Evolutionary conservation across 2,797 vertebrate genomes (phyloP).

Genomic region (Alosa sapidissima): DNA sequence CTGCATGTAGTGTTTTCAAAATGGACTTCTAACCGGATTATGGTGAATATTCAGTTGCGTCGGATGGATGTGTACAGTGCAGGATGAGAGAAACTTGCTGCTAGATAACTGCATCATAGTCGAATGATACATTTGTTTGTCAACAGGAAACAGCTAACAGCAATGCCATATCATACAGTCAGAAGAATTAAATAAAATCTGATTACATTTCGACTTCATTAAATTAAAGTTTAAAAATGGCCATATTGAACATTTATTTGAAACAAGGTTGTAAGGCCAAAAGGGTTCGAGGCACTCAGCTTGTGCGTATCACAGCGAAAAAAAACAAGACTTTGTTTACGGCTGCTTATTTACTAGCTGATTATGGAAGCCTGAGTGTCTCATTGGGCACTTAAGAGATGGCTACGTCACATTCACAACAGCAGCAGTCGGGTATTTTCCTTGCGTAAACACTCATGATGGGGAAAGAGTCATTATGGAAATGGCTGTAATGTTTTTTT

Average conservation of each 20-base stretch:
- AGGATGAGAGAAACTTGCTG: conserved; percentile 4
- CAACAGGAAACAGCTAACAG: conserved; percentile 8
- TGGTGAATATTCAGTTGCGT: background rate
- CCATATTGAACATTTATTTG: background rate
- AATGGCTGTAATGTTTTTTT: too few relatives aligned
- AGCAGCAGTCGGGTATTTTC: background rate
- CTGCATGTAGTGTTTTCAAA: conserved; percentile 10
- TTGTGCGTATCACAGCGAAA: background rate
- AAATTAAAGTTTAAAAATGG: background rate
- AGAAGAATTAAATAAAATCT: background rate
- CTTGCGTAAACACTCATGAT: background rate
- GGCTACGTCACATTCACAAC: background rate
- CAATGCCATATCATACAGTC: background rate
- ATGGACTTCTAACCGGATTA: conserved; percentile 16
- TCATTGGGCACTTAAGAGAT: background rate
- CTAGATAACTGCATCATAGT: conserved; percentile 4
- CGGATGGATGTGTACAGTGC: background rate
- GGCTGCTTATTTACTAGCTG: background rate
- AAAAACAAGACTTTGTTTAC: background rate
- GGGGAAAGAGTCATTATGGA: background rate
- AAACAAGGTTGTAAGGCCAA: background rate
- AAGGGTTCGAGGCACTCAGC: background rate
- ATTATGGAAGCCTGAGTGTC: background rate
- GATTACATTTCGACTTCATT: background rate
- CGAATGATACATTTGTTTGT: conserved; percentile 7